Base-by-base conservation (phyloP, 2,797 vertebrate genomes). In the Zalophus californianus region DNA sequence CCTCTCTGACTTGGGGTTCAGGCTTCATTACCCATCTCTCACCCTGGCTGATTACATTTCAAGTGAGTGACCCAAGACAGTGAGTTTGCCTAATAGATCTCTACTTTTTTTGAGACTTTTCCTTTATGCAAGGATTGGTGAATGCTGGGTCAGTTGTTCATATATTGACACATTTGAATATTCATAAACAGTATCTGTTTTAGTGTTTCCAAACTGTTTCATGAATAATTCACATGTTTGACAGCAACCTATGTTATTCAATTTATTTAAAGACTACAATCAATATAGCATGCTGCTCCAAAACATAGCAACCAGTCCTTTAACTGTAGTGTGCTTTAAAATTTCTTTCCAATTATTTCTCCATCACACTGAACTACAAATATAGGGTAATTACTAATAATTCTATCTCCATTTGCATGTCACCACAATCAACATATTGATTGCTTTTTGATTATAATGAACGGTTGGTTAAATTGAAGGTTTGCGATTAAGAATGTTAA, bases 371-470 rank as follows among this genome's bases (percentile, higher is more conserved):
- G 88, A 97, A 73, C 96, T 75, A 83, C 92, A 97, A 97, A 97
- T 95, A 89, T 90, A 96, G 86, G 94, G 94, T 97, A 97, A 98
- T 97, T 96, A 86, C 96, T 97, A 97, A 97, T 97, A 97, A 97
- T 97, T 96, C 92, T 93, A 35, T 90, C 95, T 97, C 82, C 88
- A 91, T 97, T 98, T 91, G 85, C 97, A 80, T 96, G 97, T 95
- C 97, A 94, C 96, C 91, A 98, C 96, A 98, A 98, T 98, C 98
- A 98, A 97, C 97, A 92, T 97, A 98, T 97, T 98, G 98, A 98
- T 98, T 97, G 97, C 98, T 97, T 97, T 97, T 96, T 97, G 97
- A 98, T 97, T 96, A 97, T 97, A 97, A 98, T 98, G 97, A 98
- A 97, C 84, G 97, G 97, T 68, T 96, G 90, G 95, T 88, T 97